Percentiles rank a stretch among this genome's conserved stretches.
Evolutionary conservation across 2,797 vertebrate species (phyloP).

Genomic region (Rousettus madagascariensis): DNA sequence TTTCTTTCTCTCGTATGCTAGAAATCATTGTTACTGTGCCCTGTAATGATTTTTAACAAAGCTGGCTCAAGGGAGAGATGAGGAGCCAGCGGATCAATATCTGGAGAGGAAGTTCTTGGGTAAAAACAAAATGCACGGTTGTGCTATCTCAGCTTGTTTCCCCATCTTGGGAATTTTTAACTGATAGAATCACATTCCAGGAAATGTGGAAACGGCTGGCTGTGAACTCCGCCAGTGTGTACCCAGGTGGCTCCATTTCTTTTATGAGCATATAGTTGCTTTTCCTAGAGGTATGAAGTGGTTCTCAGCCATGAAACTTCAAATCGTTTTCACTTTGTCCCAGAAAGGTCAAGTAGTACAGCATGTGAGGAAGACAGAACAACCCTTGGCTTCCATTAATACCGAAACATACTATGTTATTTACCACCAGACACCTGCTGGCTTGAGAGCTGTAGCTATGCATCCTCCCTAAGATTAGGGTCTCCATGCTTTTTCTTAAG

Average conservation of each 20-base stretch:
- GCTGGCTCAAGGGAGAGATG: constrained; percentile 17
- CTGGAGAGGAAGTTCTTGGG: constrained; percentile 59
- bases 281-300: background rate
- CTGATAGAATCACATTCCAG: constrained; percentile 30
- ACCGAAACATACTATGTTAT: background rate
- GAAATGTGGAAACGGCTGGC: background rate
- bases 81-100: constrained; percentile 59
- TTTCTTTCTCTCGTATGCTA: background rate
- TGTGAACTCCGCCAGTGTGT: background rate
- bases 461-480: background rate
- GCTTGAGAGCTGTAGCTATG: background rate
- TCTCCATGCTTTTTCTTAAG: background rate
- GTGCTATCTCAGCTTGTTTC: constrained; percentile 31
- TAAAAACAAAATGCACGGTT: constrained; percentile 64
- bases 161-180: constrained; percentile 59
- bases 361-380: background rate
- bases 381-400: background rate
- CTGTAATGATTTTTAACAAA: background rate
- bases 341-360: background rate
- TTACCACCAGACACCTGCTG: background rate
- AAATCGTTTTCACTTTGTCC: background rate
- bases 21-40: background rate
- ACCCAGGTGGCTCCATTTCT: background rate
- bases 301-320: background rate
- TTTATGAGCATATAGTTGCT: background rate